Conservation (phyloP, 1,140 invertebrate genomes). For the Eurytemora carolleeae region DNA sequence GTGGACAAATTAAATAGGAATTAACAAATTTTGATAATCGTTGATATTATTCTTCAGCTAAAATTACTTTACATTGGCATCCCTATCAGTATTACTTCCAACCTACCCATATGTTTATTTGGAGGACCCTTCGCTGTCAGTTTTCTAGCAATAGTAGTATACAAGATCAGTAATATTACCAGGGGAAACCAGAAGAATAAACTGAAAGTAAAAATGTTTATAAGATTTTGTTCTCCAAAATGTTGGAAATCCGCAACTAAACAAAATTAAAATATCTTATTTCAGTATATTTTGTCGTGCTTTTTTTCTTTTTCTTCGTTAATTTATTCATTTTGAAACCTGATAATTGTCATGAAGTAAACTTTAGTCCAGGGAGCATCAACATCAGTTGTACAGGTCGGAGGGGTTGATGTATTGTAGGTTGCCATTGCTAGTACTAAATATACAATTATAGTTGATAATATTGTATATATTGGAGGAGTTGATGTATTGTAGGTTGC, state of each 20-base stretch:
- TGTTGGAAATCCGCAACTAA: no score
- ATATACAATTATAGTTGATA: neutral
- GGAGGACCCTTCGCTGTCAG: constrained; percentile 25
- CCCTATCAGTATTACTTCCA: no score
- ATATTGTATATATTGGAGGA: neutral
- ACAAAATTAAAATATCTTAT: no score
- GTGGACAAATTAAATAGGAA: no score
- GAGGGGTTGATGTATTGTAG: neutral
- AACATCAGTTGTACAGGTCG: constrained; percentile 9
- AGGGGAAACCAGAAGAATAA: constrained; percentile 66
- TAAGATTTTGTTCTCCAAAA: no score
- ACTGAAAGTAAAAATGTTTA: constrained; percentile 22
- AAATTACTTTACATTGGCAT: no score
- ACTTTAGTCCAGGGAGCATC: constrained; percentile 12
- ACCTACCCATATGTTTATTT: constrained; percentile 58
- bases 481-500: neutral
- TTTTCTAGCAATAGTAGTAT: constrained; percentile 57
- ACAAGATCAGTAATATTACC: constrained; percentile 52
- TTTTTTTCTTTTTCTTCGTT: constrained; percentile 47
- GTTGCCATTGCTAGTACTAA: constrained; percentile 6
- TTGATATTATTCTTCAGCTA: no score
- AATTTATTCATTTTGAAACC: constrained; percentile 49
- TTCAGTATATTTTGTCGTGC: no score
- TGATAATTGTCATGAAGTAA: constrained; percentile 39
- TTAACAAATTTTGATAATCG: no score